Evolutionary conservation across 2,797 vertebrate genomes (phyloP).

Genomic region (Poeciliopsis paucimaculata): DNA sequence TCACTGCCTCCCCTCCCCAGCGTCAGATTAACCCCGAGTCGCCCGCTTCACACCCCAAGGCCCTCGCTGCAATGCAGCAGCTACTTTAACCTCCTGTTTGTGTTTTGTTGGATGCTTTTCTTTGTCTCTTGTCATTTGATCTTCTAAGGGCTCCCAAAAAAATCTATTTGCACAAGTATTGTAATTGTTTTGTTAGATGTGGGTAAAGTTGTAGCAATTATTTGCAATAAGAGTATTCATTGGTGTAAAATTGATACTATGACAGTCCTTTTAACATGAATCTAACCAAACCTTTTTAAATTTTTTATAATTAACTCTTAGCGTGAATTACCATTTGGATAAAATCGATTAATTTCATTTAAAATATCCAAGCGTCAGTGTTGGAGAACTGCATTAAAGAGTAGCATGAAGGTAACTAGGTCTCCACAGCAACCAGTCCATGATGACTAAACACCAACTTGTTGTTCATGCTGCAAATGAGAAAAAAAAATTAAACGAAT

Average conservation of each 20-base stretch:
- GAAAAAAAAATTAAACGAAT: background rate
- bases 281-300: background rate
- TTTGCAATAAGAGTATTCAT: background rate
- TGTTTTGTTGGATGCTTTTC: background rate
- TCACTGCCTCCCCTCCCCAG: conserved; percentile 67
- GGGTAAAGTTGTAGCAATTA: background rate
- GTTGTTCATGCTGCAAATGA: background rate
- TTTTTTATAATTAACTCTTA: background rate
- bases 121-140: conserved; percentile 26
- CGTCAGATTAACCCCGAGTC: conserved; percentile 61
- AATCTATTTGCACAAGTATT: background rate
- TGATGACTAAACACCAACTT: background rate
- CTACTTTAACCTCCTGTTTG: conserved; percentile 35
- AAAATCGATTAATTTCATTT: background rate
- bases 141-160: conserved; percentile 10
- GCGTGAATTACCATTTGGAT: background rate
- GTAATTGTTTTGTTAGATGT: background rate
- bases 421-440: background rate
- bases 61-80: conserved; percentile 26
- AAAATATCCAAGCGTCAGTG: background rate
- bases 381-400: background rate
- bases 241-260: background rate
- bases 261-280: background rate
- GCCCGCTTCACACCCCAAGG: conserved; percentile 6
- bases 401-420: background rate